Base-by-base conservation (phyloP, 2,113 vertebrate species). In the Stomatorhinus ivindoensis region DNA sequence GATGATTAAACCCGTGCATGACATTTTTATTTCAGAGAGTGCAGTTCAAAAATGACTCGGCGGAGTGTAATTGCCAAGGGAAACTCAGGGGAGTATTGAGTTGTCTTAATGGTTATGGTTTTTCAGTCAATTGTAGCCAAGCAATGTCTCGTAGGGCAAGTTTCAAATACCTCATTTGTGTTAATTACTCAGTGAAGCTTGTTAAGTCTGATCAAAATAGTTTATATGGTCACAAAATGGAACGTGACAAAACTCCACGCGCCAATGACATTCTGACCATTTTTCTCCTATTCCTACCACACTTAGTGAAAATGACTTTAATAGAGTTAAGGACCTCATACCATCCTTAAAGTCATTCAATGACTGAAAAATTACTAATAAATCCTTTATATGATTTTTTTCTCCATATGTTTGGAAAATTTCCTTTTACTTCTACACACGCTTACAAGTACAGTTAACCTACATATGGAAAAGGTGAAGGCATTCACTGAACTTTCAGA, bases 41-140 rank as follows among this genome's bases (percentile, higher is more conserved):
- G 10, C 47, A 89, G 48, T 89, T 89, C 88, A 83, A 17, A 51
- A 50, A 83, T 89, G 88, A 89, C 48, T 89, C 88, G 55, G 69
- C 73, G 3, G 48, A 44, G 27, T 50, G 46, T 88, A 80, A 48
- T 48, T 50, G 44, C 69, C 24, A 76, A 31, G 88, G 76, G 21
- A 83, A 55, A 48, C 48, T 48, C 47, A 44, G 35, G 44, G 73
- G 46, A 46, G 17, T 35, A 53, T 44, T 53, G 31, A 53, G 88
- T 82, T 35, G 31, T 89, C 69, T 51, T 65, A 17, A 48, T 86
- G 84, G 21, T 58, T 61, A 80, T 8, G 47, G 47, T 86, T 51
- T 86, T 46, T 88, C 46, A 88, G 65, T 80, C 88, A 47, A 84
- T 47, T 24, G 10, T 84, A 84, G 44, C 13, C 42, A 10, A 84